A percentile compares a stretch with the other conserved stretches of the same genome.
Conservation (phyloP, 2,797 vertebrate genomes). For the Parambassis ranga region DNA sequence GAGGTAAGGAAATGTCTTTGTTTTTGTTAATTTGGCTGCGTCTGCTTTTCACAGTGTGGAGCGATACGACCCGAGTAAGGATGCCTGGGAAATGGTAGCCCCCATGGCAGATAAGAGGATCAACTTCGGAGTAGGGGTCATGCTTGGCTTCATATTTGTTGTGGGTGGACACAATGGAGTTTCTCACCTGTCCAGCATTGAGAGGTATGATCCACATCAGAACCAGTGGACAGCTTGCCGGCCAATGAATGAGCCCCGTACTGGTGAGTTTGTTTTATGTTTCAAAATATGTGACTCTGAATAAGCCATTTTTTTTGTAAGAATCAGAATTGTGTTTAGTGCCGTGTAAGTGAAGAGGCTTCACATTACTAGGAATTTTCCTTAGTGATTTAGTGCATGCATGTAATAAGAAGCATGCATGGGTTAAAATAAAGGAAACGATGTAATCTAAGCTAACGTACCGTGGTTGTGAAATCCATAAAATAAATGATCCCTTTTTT, state of each 20-base stretch:
- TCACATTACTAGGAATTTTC: no score
- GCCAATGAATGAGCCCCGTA: constrained; percentile 97
- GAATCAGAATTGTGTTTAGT: no score
- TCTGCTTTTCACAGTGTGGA: constrained; percentile 85
- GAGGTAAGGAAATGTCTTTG: no score
- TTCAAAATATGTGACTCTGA: background rate
- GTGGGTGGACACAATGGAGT: constrained; percentile 98
- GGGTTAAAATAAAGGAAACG: no score
- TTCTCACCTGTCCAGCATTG: constrained; percentile 96
- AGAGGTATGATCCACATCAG: constrained; percentile 96
- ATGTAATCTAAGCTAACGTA: no score
- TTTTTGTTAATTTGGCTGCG: background rate
- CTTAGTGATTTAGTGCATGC: no score
- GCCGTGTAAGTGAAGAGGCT: no score
- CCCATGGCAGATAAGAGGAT: constrained; percentile 98
- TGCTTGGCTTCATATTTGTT: constrained; percentile 98
- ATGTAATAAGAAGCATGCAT: no score
- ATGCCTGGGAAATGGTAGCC: constrained; percentile 96
- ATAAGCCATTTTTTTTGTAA: background rate
- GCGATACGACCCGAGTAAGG: constrained; percentile 94
- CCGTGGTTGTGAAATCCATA: no score
- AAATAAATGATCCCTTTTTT: no score
- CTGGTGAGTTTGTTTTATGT: constrained; percentile 80
- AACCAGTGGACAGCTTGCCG: constrained; percentile 98
- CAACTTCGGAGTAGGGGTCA: constrained; percentile 96